Evolutionary conservation across 1,140 invertebrate genomes (phyloP), one percentile per base, ranked within the genome.

Genomic region (Cotesia typhae): DNA sequence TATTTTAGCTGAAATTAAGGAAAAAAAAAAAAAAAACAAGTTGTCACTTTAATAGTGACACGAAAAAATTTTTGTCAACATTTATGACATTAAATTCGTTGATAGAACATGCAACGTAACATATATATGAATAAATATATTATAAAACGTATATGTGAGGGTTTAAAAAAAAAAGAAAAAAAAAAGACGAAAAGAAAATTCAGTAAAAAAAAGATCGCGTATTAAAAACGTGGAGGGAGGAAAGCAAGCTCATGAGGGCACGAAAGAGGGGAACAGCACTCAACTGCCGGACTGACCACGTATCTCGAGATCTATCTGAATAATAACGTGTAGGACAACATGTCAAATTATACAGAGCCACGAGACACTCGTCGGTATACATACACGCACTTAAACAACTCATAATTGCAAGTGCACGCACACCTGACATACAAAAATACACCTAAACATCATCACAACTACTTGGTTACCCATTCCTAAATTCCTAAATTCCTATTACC

Each of bases 271-370:
- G 67, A 17, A 53, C 67, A 28, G 28, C 57, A 70, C 64, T 57
- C 59, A 55, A 72, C 71, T 67, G 51, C 64, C 64, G 52, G 63
- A 72, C 71, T 67, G 59, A 12, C 78, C 78, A 74, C 79, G 73
- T 86, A 87, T 87, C 85, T 86, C 75, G 73, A 83, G 81, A 86
- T 86, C 85, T 84, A 85, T 87, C 84, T 84, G 85, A 86, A 86
- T 87, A 87, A 87, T 87, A 86, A 87, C 84, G 84, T 86, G 85
- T 87, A 86, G 80, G 83, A 87, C 85, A 86, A 87, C 84, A 85
- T 86, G 85, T 86, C 85, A 86, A 87, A 87, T 87, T 87, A 86
- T 86, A 85, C 85, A 80, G 78, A 84, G 81, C 76, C 80, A 75
- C 74, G 81, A 80, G 81, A 85, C 73, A 75, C 64, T 52, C 68